Base-by-base conservation (phyloP, 2,113 vertebrate species). In the Haemorhous mexicanus region DNA sequence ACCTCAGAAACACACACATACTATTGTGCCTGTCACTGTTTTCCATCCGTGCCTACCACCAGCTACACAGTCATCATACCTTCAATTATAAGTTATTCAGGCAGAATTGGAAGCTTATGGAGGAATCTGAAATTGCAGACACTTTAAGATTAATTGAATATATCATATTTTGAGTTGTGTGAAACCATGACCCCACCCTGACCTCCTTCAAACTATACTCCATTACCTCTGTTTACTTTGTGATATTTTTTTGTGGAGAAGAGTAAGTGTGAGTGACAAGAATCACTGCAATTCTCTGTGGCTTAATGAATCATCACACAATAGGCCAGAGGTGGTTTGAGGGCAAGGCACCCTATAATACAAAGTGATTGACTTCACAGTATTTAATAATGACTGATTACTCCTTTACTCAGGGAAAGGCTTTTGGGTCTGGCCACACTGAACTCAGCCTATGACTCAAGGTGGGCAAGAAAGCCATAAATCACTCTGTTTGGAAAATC, bases 291-390 rank as follows among this genome's bases (percentile, higher is more conserved):
- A 84, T 89, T 84, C 84, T 89, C 86, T 87, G 64, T 41, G 78
- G 52, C n/a, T 89, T 89, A 90, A 93, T 92, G 93, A 93, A 91
- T 94, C 91, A 87, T 84, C 91, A 90, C 80, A 59, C 56, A 75
- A 80, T 22, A 94, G 86, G 80, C 43, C 89, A 94, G 94, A 95
- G 91, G 91, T 94, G 73, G 72, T 70, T 28, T 43, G 59, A 95
- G 93, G 83, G 64, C 76, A 89, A 78, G 83, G 44, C 76, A 86
- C 59, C 70, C 89, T 70, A 75, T 89, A 87, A 93, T 21, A 93
- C 20, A 74, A 69, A 93, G 84, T 84, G 86, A 93, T 56, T 92
- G 93, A 86, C 70, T 94, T 82, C 73, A 87, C 47, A 72, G 91
- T 68, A 82, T 87, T 89, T 93, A 90, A 94, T 89, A 96, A 70